Base-by-base conservation (phyloP, 2,113 vertebrate genomes). In the Ageneiosus marmoratus region DNA sequence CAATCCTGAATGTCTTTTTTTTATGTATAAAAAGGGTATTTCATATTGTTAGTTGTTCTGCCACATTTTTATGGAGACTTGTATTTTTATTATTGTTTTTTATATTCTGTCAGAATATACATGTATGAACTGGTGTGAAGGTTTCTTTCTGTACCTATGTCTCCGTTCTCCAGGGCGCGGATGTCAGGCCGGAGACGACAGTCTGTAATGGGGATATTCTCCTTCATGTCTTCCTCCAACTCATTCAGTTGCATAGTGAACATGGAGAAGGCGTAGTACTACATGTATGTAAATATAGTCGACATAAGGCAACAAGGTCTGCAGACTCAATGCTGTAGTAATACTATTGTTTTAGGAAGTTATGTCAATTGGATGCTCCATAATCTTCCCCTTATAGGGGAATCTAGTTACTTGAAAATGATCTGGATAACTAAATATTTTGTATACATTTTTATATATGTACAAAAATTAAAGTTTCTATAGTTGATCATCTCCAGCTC, bases 181-280 rank as follows among this genome's bases (percentile, higher is more conserved):
- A 99, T 98, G 86, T 99, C 98, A 12, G 98, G 97, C 80, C 98
- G 93, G 82, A 99, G 89, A 70, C 98, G 94, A 87, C 97, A 98
- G 90, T 99, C 98, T 0, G 98, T 99, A 82, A 92, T 90, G 18
- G 98, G 96, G 73, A 98, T 92, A 76, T 95, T 91, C 18, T 92
- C 95, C 87, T 97, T 96, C 96, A 97, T 98, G 88, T 94, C 95
- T 88, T 95, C 95, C 90, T 97, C 95, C 86, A 96, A 83, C 90
- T 99, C 97, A 79, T 99, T 99, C 87, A 99, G 92, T 86, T 97
- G 95, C 96, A 99, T 96, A 37, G 98, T 96, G 85, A 99, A 99
- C 34, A 93, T 95, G 60, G 98, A 98, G 84, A 99, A 99, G 29
- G 98, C 97, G 84, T 99, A 99, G 94, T 96, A 99, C 98, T 99